Percentiles rank a stretch among this genome's conserved stretches.
Conservation (phyloP, 2,113 vertebrate genomes). For the Gymnogyps californianus region DNA sequence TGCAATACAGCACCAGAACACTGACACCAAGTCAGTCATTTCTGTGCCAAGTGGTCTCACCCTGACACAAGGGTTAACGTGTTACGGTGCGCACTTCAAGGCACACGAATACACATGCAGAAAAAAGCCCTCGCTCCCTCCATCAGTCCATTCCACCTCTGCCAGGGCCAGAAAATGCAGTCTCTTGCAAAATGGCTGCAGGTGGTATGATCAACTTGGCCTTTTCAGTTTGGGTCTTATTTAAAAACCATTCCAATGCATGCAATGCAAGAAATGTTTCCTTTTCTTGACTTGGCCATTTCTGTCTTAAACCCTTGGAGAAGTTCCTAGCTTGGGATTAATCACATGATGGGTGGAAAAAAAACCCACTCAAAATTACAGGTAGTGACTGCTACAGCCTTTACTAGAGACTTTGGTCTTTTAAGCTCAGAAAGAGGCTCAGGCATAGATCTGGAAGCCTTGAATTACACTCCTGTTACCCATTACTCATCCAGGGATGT, state of each 20-base stretch:
- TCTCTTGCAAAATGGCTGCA: background rate
- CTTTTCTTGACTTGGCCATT: background rate
- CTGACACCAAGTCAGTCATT: background rate
- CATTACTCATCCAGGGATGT: background rate
- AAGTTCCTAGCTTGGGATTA: background rate
- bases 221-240: background rate
- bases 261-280: background rate
- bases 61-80: background rate
- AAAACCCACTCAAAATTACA: background rate
- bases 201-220: accelerated
- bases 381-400: background rate
- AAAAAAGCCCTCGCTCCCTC: background rate
- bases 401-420: background rate
- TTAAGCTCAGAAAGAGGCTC: background rate
- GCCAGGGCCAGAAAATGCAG: background rate
- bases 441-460: background rate
- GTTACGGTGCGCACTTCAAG: background rate
- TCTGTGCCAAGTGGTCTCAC: background rate
- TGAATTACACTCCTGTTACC: background rate
- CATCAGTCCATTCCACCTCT: background rate
- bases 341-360: background rate
- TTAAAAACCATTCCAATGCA: background rate
- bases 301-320: background rate
- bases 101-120: background rate
- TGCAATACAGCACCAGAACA: background rate